phyloP scores from a whole-genome alignment of 2,888 invertebrate species.

The Chorisops tibialis region DNA sequence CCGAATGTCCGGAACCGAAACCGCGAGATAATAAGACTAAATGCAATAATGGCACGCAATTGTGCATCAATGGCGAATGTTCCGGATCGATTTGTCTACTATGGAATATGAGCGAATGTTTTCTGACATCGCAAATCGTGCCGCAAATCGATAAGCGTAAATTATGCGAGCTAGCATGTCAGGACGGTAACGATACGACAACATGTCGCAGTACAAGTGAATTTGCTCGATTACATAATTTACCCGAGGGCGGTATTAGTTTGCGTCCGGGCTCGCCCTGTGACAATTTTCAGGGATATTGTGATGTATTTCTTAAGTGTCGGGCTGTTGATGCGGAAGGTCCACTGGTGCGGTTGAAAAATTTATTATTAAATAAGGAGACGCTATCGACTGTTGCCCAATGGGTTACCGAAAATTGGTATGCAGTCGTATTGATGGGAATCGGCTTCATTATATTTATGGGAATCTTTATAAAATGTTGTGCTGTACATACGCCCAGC shows the following conservation, averaged over 20 bases:
- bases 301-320: constrained; percentile 98
- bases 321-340: constrained; percentile 98
- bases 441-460: constrained; percentile 91
- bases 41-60: constrained; percentile 88
- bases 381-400: constrained; percentile 83
- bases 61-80: constrained; percentile 88
- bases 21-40: constrained; percentile 86
- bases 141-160: constrained; percentile 76
- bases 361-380: constrained; percentile 86
- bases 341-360: constrained; percentile 93
- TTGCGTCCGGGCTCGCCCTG: constrained; percentile 95
- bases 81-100: constrained; percentile 92
- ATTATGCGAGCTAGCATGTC: constrained; percentile 96
- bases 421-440: constrained; percentile 88
- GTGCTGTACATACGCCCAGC: constrained; percentile 98
- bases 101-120: constrained; percentile 94
- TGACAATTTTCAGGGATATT: constrained; percentile 99
- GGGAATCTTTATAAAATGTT: constrained; percentile 98
- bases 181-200: constrained; percentile 69
- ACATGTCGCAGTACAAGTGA: constrained; percentile 85
- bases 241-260: constrained; percentile 79
- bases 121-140: constrained; percentile 76
- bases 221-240: constrained; percentile 68
- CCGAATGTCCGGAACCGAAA: constrained; percentile 82
- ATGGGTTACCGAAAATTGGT: constrained; percentile 96